A percentile compares a stretch with the other conserved stretches of the same genome.
Evolutionary conservation across 1,140 invertebrate species (phyloP).

Genomic region (Asbolus verrucosus): DNA sequence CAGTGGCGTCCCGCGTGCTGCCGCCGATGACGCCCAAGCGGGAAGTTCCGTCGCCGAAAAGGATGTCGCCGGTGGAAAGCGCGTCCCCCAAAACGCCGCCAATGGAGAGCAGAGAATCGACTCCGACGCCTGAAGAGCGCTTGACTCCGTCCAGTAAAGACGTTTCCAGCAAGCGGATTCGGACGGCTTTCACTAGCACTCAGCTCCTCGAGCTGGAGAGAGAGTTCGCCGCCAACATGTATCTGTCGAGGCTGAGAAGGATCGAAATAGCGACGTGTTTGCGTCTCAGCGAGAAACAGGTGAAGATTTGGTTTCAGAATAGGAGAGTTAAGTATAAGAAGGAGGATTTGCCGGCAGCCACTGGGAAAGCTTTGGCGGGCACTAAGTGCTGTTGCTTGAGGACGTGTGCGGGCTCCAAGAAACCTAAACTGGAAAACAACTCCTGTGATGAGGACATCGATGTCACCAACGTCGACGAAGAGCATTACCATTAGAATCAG

Average conservation of each 20-base stretch:
- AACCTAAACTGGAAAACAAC: conserved; percentile 47
- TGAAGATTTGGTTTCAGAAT: conserved; percentile 97
- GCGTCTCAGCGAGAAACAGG: conserved; percentile 91
- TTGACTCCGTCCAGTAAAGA: conserved; percentile 66
- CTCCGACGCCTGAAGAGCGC: conserved; percentile 70
- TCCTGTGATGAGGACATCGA: conserved; percentile 62
- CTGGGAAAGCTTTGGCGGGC: background rate
- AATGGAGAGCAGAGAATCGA: conserved; percentile 68
- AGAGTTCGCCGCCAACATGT: conserved; percentile 92
- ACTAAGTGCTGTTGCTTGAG: conserved; percentile 59
- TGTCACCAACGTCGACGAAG: conserved; percentile 60
- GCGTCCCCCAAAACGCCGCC: conserved; percentile 47
- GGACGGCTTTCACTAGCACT: conserved; percentile 93
- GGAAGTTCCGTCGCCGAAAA: conserved; percentile 61
- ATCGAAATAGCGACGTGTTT: conserved; percentile 94
- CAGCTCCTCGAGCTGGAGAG: conserved; percentile 92
- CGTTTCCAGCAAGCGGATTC: conserved; percentile 81
- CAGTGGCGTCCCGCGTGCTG: conserved; percentile 54
- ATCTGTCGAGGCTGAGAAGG: conserved; percentile 86
- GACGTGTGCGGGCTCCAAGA: conserved; percentile 52
- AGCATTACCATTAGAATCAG: conserved; percentile 35
- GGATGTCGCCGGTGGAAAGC: conserved; percentile 57
- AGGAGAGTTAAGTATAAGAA: conserved; percentile 93
- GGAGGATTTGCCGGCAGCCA: conserved; percentile 69
- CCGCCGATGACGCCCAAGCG: conserved; percentile 31